Conservation (phyloP, 1,140 invertebrate genomes). For the Apis laboriosa region DNA sequence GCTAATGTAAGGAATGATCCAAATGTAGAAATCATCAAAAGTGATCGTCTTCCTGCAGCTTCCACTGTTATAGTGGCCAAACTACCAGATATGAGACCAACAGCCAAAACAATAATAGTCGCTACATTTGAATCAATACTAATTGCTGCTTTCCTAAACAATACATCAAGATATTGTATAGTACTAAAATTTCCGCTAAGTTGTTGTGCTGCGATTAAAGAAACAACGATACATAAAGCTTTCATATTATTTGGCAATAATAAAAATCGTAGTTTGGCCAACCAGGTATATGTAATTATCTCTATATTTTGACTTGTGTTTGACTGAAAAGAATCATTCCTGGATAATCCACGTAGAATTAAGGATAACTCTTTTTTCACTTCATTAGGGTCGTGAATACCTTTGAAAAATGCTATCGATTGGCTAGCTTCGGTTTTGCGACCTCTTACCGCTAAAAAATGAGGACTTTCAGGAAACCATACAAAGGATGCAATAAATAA, state of each 20-base stretch:
- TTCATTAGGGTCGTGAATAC: conserved; percentile 77
- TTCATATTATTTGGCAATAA: conserved; percentile 82
- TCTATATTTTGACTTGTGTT: conserved; percentile 60
- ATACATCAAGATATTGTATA: conserved; percentile 88
- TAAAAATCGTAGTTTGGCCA: conserved; percentile 52
- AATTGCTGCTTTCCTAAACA: conserved; percentile 85
- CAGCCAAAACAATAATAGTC: conserved; percentile 86
- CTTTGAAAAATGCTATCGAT: conserved; percentile 84
- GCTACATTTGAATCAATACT: conserved; percentile 80
- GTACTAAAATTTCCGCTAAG: conserved; percentile 90
- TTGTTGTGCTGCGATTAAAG: conserved; percentile 88
- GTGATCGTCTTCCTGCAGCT: conserved; percentile 85
- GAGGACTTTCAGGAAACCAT: conserved; percentile 90
- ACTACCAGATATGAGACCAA: conserved; percentile 85
- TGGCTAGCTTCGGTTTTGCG: conserved; percentile 83
- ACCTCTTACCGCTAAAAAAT: conserved; percentile 84
- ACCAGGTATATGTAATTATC: conserved; percentile 63
- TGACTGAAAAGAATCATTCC: conserved; percentile 80
- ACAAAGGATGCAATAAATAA: conserved; percentile 85
- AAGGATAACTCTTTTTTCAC: conserved; percentile 84
- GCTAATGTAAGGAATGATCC: conserved; percentile 82
- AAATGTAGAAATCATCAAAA: conserved; percentile 85
- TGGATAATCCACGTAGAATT: conserved; percentile 76
- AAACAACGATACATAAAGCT: conserved; percentile 85
- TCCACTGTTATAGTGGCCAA: conserved; percentile 87